phyloP scores from a whole-genome alignment of 2,113 vertebrate genomes.

The Melanerpes aurifrons region DNA sequence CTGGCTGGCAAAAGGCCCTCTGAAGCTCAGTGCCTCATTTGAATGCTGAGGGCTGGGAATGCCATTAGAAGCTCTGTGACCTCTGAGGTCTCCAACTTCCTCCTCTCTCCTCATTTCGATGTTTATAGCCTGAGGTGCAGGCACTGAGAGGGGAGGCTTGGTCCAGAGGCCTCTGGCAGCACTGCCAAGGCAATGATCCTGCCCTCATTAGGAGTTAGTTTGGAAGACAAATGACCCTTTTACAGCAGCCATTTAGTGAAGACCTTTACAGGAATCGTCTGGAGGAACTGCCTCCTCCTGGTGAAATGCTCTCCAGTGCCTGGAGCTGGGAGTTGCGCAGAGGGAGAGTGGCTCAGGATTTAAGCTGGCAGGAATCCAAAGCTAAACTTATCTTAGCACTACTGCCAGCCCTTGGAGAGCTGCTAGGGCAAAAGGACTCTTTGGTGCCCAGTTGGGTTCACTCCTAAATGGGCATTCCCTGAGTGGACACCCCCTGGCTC shows the following conservation, averaged over 20 bases:
- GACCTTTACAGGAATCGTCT: slow-evolving; percentile 1
- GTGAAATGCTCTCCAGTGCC: background rate
- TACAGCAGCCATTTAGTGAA: background rate
- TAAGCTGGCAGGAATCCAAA: background rate
- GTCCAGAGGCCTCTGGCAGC: background rate
- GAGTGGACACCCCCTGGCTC: no score
- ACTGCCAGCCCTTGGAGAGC: background rate
- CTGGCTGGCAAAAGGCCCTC: background rate
- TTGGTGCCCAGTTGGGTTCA: background rate
- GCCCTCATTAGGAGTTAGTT: background rate
- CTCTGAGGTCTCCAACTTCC: background rate
- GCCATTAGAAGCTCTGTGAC: background rate
- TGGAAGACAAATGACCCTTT: background rate
- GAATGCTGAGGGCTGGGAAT: background rate
- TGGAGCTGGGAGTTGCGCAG: background rate
- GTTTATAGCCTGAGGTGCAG: background rate
- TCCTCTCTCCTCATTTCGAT: background rate
- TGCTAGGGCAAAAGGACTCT: background rate
- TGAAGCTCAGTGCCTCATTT: slow-evolving; percentile 19
- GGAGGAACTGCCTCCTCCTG: background rate
- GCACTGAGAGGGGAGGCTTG: background rate
- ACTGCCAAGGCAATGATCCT: background rate
- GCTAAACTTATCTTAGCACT: background rate
- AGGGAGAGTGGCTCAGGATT: background rate
- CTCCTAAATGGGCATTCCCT: background rate